Conservation (phyloP, 1,140 invertebrate genomes). For the Drosophila tropicalis region DNA sequence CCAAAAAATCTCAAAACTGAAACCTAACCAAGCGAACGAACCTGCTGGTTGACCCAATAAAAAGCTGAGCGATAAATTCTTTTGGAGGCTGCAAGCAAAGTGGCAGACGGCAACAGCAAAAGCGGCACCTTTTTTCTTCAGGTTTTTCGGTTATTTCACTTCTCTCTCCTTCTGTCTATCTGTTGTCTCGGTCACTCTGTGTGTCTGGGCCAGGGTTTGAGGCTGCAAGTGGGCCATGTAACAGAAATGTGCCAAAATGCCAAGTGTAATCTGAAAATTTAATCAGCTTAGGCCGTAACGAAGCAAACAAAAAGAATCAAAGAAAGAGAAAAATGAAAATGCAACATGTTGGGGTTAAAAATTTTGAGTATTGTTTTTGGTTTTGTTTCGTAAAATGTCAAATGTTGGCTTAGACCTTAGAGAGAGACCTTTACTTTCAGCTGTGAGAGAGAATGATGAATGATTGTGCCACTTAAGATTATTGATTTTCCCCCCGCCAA, state of each 20-base stretch:
- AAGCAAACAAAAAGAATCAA: constrained; percentile 19
- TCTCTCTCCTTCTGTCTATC: constrained; percentile 11
- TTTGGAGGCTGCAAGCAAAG: constrained; percentile 8
- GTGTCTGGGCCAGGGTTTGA: background rate
- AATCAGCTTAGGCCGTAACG: constrained; percentile 24
- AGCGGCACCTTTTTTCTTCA: constrained; percentile 14
- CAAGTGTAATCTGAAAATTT: constrained; percentile 50
- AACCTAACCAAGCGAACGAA: constrained; percentile 8
- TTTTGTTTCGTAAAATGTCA: background rate
- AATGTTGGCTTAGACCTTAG: background rate
- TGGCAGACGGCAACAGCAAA: background rate
- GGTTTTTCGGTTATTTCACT: constrained; percentile 20
- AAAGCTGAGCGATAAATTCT: constrained; percentile 16
- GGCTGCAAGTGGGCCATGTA: constrained; percentile 60
- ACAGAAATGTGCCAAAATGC: constrained; percentile 22
- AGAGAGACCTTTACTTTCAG: constrained; percentile 23
- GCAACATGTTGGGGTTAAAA: constrained; percentile 8
- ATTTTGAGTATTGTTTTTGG: background rate
- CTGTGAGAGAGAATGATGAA: background rate
- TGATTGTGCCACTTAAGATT: constrained; percentile 4
- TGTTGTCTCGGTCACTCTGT: constrained; percentile 13
- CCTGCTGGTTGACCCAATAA: constrained; percentile 24
- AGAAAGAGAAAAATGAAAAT: constrained; percentile 42
- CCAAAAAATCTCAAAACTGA: background rate
- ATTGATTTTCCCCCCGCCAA: background rate